Evolutionary conservation across 2,888 invertebrate species (phyloP).

Genomic region (Melieria picta): DNA sequence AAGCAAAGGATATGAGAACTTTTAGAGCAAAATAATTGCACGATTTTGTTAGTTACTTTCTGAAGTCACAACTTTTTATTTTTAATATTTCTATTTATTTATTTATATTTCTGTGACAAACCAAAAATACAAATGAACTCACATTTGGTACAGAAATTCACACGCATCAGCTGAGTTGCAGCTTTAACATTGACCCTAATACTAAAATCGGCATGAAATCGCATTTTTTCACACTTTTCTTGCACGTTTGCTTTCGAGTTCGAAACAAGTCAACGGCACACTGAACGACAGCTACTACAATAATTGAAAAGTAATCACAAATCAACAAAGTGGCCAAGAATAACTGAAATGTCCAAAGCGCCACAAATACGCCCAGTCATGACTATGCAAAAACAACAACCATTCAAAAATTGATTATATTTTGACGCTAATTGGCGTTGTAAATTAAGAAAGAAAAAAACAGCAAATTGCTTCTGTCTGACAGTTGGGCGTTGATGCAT

Average conservation of each 20-base stretch:
- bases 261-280: constrained; percentile 40
- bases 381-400: not conserved
- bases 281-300: constrained; percentile 28
- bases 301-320: too few relatives aligned
- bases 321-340: too few relatives aligned
- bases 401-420: too few relatives aligned
- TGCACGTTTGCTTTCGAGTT: constrained; percentile 15
- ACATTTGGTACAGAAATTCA: not conserved
- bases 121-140: constrained; percentile 9
- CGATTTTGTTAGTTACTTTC: too few relatives aligned
- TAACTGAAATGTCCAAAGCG: not conserved
- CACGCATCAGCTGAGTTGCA: constrained; percentile 28
- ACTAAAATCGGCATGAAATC: constrained; percentile 37
- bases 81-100: too few relatives aligned
- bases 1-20: too few relatives aligned
- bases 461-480: too few relatives aligned
- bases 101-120: not conserved
- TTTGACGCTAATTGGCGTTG: too few relatives aligned
- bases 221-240: constrained; percentile 20
- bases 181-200: constrained; percentile 59
- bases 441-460: too few relatives aligned
- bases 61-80: too few relatives aligned
- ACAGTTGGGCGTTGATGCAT: too few relatives aligned
- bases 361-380: not conserved
- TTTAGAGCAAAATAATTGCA: too few relatives aligned